Conservation (phyloP, 1,140 invertebrate species). For the Penaeus vannamei region DNA sequence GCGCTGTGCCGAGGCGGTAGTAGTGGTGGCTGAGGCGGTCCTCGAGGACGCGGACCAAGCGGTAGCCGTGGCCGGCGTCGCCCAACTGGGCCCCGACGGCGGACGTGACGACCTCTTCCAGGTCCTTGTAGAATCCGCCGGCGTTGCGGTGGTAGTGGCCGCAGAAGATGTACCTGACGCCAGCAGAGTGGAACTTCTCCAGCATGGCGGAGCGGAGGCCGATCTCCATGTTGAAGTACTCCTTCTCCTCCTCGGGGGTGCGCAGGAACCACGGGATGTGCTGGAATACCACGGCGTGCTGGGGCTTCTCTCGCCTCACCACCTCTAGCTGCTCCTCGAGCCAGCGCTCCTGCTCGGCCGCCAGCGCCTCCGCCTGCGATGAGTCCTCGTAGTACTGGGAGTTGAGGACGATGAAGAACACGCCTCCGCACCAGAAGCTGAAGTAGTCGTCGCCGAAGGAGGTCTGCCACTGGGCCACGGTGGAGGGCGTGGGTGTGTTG, state of each 20-base stretch:
- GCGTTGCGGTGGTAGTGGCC: conserved; percentile 77
- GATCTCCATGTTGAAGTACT: conserved; percentile 73
- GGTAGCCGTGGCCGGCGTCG: conserved; percentile 72
- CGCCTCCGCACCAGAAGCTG: conserved; percentile 75
- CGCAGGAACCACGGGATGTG: conserved; percentile 76
- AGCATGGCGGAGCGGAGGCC: conserved; percentile 71
- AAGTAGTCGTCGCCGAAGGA: conserved; percentile 77
- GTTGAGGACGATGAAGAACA: conserved; percentile 76
- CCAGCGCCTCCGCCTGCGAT: conserved; percentile 70
- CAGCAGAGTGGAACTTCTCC: conserved; percentile 70
- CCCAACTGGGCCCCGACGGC: conserved; percentile 75
- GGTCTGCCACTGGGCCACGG: conserved; percentile 71
- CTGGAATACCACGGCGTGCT: conserved; percentile 75
- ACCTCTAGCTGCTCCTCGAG: conserved; percentile 71
- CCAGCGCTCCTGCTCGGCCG: conserved; percentile 73
- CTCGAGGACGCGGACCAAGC: conserved; percentile 71
- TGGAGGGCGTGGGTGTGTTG: conserved; percentile 73
- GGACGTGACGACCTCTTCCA: conserved; percentile 75
- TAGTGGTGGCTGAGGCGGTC: conserved; percentile 39
- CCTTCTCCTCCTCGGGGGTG: conserved; percentile 71
- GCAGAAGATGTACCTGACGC: conserved; percentile 75
- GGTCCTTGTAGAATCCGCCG: conserved; percentile 72
- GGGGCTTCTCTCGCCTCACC: conserved; percentile 64
- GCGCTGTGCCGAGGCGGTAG: conserved; percentile 22
- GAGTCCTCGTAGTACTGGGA: conserved; percentile 74